Conservation (phyloP, 2,888 invertebrate genomes). For the Himalopsyche kuldschensis region DNA sequence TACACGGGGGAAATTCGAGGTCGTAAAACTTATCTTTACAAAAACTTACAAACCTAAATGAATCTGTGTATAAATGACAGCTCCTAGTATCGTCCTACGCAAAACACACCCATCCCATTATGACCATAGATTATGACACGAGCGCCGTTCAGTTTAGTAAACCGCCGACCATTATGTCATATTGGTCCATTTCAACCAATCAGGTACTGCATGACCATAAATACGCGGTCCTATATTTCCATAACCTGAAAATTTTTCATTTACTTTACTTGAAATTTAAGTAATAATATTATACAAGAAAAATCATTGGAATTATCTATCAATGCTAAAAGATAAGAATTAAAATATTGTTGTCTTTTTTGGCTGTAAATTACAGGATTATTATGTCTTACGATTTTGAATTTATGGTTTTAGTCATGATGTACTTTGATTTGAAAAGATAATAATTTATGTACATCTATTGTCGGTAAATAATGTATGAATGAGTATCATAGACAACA, state of each 20-base stretch:
- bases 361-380: too few species aligned
- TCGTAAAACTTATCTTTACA: background rate
- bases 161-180: conserved; percentile 19
- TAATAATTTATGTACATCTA: too few species aligned
- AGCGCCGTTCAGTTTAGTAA: background rate
- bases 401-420: too few species aligned
- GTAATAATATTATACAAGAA: background rate
- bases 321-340: too few species aligned
- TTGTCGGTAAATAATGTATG: too few species aligned
- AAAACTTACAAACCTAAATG: conserved; percentile 4
- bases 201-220: background rate
- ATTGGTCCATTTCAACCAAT: background rate
- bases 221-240: background rate
- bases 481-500: too few species aligned
- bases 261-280: too few species aligned
- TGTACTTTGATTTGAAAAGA: too few species aligned
- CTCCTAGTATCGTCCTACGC: conserved; percentile 23
- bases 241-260: background rate
- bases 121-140: too few species aligned
- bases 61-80: conserved; percentile 15
- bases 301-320: too few species aligned
- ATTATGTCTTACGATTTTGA: too few species aligned
- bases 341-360: too few species aligned
- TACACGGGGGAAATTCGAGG: background rate
- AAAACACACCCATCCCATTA: conserved; percentile 17